phyloP scores from a whole-genome alignment of 2,797 vertebrate species.

The Percopsis omiscomaycus region DNA sequence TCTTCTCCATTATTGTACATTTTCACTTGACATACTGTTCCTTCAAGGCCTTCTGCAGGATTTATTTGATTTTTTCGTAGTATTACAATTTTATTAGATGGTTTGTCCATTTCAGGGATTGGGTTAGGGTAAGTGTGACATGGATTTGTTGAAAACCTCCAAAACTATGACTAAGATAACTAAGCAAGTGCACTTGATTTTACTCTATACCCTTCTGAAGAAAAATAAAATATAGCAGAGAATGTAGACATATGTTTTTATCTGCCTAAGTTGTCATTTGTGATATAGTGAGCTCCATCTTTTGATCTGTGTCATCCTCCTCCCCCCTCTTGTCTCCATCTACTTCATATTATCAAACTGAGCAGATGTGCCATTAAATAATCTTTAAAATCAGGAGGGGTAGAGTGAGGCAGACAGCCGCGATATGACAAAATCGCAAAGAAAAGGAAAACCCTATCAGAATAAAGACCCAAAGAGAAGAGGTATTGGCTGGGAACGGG shows the following conservation, averaged over 20 bases:
- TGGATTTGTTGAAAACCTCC: no score
- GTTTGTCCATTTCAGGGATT: no score
- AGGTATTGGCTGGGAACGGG: slow-evolving; percentile 34
- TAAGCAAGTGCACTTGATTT: no score
- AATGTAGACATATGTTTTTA: background rate
- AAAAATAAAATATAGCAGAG: background rate
- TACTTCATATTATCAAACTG: slow-evolving; percentile 1
- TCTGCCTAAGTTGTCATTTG: slow-evolving; percentile 17
- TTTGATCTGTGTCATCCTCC: background rate
- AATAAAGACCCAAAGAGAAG: slow-evolving; percentile 19
- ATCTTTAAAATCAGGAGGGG: background rate
- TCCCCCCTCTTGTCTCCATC: background rate
- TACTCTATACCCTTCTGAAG: no score
- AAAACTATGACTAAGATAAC: no score
- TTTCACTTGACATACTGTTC: no score
- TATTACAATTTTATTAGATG: no score
- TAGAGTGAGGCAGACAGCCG: slow-evolving; percentile 3
- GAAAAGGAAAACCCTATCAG: slow-evolving; percentile 6
- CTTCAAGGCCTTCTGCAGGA: no score
- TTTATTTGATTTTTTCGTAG: no score
- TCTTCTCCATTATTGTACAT: no score
- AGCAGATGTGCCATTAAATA: background rate
- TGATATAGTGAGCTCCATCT: background rate
- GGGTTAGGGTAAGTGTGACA: no score
- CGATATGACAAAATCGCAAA: slow-evolving; percentile 7